These are phyloP conservation scores for Pteropus alecto DNA, from an alignment of 2,113 vertebrate species.

Conservation along the genomic window DNA sequence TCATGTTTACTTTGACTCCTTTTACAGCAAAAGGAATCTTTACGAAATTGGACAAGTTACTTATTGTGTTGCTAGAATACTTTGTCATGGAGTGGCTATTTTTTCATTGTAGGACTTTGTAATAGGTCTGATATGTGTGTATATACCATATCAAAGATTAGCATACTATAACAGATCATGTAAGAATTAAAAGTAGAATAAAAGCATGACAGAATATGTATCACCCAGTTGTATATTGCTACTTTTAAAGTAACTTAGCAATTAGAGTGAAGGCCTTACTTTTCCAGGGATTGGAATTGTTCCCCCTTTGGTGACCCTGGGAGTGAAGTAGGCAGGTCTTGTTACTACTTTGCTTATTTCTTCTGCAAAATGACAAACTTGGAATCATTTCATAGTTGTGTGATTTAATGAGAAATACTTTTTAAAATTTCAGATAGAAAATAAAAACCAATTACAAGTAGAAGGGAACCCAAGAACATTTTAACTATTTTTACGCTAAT, in stretches of 20 bases:
- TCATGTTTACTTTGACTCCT: not conserved
- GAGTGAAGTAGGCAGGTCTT: not conserved
- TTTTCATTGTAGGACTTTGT: not conserved
- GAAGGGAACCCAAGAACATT: not conserved
- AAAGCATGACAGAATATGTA: not conserved
- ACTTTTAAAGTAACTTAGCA: conserved; percentile 3
- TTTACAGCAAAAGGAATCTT: not conserved
- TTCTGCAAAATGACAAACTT: not conserved
- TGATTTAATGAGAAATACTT: not conserved
- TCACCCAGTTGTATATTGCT: not conserved
- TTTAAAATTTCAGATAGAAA: not conserved
- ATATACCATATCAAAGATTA: not conserved
- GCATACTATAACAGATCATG: not conserved
- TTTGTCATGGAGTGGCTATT: not conserved
- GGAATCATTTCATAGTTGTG: not conserved
- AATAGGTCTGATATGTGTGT: not conserved
- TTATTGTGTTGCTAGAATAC: not conserved
- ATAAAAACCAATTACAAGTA: not conserved
- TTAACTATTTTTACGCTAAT: not conserved
- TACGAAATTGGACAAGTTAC: not conserved
- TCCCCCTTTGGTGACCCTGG: not conserved
- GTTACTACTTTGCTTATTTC: not conserved
- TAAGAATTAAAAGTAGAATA: not conserved
- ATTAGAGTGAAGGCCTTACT: not conserved
- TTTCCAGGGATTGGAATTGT: not conserved